Evolutionary conservation across 2,113 vertebrate genomes (phyloP).

Genomic region (Lutjanus erythropterus): DNA sequence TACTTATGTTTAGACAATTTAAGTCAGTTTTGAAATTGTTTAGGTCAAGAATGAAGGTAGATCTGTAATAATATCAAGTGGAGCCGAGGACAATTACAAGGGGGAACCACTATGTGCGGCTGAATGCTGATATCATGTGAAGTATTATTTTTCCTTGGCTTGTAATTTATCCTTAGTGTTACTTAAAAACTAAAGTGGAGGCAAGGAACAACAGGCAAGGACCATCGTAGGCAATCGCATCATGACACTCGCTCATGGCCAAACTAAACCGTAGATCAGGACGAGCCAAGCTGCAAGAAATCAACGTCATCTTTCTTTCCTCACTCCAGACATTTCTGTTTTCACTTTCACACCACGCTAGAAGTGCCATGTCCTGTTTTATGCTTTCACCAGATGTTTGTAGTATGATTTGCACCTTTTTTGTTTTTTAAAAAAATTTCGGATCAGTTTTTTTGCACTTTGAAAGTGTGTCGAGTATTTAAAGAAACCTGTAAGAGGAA

Average conservation of each 20-base stretch:
- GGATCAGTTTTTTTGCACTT: constrained; percentile 72
- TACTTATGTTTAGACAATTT: constrained; percentile 57
- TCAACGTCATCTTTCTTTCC: constrained; percentile 38
- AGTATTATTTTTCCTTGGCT: constrained; percentile 61
- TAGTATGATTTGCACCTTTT: constrained; percentile 81
- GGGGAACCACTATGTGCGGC: constrained; percentile 9
- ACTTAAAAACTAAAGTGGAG: constrained; percentile 18
- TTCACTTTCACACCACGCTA: constrained; percentile 58
- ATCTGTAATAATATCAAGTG: background rate
- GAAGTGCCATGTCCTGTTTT: constrained; percentile 80
- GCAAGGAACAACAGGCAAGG: constrained; percentile 22
- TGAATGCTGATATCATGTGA: constrained; percentile 34
- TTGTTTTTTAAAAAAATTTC: constrained; percentile 37
- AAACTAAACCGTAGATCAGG: constrained; percentile 44
- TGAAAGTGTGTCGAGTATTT: constrained; percentile 81
- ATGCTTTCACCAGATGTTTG: constrained; percentile 68
- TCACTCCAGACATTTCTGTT: constrained; percentile 38
- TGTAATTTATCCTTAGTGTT: constrained; percentile 36
- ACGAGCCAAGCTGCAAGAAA: constrained; percentile 53
- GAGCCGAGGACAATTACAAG: constrained; percentile 22
- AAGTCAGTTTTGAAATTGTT: constrained; percentile 43
- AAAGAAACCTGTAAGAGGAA: constrained; percentile 67
- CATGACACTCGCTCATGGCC: constrained; percentile 36
- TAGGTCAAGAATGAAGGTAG: constrained; percentile 46
- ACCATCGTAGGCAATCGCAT: constrained; percentile 33